Percentiles rank a stretch among this genome's conserved stretches.
Conservation (phyloP, 2,113 vertebrate genomes). For the Cyphomyrus plagiostoma region DNA sequence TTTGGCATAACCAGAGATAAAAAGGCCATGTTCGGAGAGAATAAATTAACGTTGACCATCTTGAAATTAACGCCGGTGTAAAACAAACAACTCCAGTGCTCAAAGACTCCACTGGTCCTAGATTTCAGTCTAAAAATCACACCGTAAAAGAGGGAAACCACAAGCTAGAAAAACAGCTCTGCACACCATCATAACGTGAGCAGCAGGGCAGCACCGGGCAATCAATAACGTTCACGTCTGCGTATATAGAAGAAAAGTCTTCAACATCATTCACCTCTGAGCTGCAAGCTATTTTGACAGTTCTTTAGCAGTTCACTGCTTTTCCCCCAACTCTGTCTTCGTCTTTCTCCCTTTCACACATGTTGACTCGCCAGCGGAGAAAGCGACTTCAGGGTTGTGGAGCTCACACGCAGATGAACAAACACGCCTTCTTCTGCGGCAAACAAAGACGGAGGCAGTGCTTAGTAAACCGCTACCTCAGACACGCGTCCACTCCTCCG, state of each 20-base stretch:
- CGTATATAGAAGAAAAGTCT: constrained; percentile 1
- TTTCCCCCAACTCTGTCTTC: background rate
- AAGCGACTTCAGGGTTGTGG: background rate
- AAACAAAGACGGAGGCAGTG: background rate
- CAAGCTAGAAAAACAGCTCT: background rate
- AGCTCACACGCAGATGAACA: background rate
- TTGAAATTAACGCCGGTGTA: background rate
- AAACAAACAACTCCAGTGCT: background rate
- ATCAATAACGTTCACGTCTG: background rate
- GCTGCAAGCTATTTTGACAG: constrained; percentile 7
- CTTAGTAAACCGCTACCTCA: background rate
- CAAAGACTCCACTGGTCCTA: background rate
- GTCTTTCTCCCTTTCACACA: background rate
- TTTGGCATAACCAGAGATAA: background rate
- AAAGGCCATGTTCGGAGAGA: background rate
- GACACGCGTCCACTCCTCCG: too few species aligned
- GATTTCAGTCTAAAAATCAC: background rate
- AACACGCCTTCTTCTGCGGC: background rate
- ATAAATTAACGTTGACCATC: background rate
- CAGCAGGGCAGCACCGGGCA: background rate
- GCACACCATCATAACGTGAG: background rate
- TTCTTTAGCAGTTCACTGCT: background rate
- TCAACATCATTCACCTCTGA: constrained; percentile 8
- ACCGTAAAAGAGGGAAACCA: background rate
- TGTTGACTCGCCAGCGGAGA: background rate